Evolutionary conservation across 53 echinoderm and acorn worm species (phyloP), one percentile per base, ranked within the genome.

Genomic region (Paracentrotus lividus): DNA sequence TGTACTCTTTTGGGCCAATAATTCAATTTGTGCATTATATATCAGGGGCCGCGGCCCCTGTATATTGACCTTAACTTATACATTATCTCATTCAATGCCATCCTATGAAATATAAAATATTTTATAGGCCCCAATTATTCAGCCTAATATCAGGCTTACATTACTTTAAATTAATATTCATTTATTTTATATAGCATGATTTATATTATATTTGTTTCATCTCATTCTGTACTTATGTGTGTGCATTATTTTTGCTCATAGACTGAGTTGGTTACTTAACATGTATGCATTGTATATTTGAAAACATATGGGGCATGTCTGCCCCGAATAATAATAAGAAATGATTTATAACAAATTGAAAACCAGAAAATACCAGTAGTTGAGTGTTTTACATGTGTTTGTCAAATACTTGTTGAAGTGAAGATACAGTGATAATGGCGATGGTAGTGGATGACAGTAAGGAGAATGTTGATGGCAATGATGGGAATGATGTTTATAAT

Each of bases 181-280:
- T 4, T 29, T 36, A 72, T 32, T n/a, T n/a, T n/a, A n/a, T n/a
- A n/a, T n/a, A n/a, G n/a, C n/a, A n/a, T n/a, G n/a, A n/a, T n/a
- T n/a, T n/a, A n/a, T n/a, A n/a, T n/a, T n/a, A n/a, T n/a, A n/a
- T 20, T 72, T 36, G 9, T 32, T 5, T 72, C 6, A 29, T 72
- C 72, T 72, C 72, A 72, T 72, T 72, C 24, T 72, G 72, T 72
- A 72, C 72, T 84, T 84, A 49, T 44, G 84, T 84, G 84, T 84
- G 49, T 84, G 84, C 84, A 84, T 84, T 84, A 84, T 84, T 84
- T 66, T 66, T 66, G 66, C 66, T 31, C 31, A 66, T n/a, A 26
- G n/a, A 66, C 18, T 5, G 32, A 32, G 66, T 66, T 66, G 66
- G 8, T 66, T 29, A 32, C 27, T 6, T 20, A 31, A n/a, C 2